Base-by-base conservation (phyloP, 2,888 invertebrate species). In the Hoplodrina ambigua region DNA sequence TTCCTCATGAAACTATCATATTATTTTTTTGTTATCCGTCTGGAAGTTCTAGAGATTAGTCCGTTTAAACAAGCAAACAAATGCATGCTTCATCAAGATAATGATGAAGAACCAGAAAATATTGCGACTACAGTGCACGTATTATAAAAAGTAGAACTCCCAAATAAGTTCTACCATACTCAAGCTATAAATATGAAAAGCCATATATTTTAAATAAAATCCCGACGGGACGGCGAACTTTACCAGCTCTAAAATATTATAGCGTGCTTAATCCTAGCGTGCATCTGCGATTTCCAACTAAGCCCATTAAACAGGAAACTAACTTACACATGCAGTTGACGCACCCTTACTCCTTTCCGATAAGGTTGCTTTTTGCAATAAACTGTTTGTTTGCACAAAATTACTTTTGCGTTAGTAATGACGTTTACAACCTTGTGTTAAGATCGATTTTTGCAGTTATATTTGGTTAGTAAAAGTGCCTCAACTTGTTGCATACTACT, bases 401-500 rank as follows among this genome's bases (percentile, higher is more conserved):
- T 25, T 55, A 44, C 0, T 8, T 59, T 33, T 81, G 72, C 78
- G 15, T 54, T 76, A 57, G 4, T 15, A 8, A 20, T 44, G 44
- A 33, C 30, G 25, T 44, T 37, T 67, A 67, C 7, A 4, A 0
- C 41, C 1, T 57, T 30, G 59, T 50, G 13, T 37, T 70, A 73
- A 37, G 49, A 46, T 61, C 69, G 44, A 44, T 50, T 61, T 62
- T 78, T 54, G 37, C 5, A 49, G 37, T 41, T 20, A 10, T 50
- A 4, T n/a, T 11, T 15, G 17, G 44, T 20, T 20, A 10, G 37
- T 62, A 30, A 46, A 5, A 58, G 17, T 60, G 53, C 17, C 25
- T 50, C 33, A 73, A 84, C 83, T 82, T 83, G 83, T 83, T 83
- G 83, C 83, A 78, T 71, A 82, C 57, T 60, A 78, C 68, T 77